These are phyloP conservation scores for Hyppa rectilinea DNA, from an alignment of 2,888 invertebrate species.

Conservation along the genomic window DNA sequence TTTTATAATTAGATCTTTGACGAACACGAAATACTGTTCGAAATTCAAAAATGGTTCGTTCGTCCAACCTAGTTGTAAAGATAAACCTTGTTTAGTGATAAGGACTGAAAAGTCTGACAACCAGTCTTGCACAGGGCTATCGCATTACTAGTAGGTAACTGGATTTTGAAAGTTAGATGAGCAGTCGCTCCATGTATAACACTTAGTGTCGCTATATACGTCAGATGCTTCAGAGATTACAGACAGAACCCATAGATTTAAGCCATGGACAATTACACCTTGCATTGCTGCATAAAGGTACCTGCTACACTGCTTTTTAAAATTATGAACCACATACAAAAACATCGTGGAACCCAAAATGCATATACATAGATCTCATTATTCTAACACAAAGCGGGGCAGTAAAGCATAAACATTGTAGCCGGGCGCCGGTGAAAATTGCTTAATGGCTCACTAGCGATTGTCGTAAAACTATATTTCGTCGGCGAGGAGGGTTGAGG, in stretches of 20 bases:
- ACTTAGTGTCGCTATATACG: too few relatives aligned
- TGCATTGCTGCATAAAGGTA: not conserved
- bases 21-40: too few relatives aligned
- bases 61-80: too few relatives aligned
- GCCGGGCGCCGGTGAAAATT: conserved; percentile 70
- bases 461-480: conserved; percentile 87
- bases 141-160: too few relatives aligned
- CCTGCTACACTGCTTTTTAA: conserved; percentile 11
- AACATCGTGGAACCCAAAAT: conserved; percentile 26
- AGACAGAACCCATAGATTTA: not conserved
- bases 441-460: conserved; percentile 83
- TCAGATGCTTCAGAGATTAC: not conserved
- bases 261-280: not conserved
- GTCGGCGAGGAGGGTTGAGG: conserved; percentile 70
- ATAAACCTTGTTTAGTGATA: too few relatives aligned
- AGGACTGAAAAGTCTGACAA: not conserved
- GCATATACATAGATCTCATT: conserved; percentile 51
- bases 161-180: too few relatives aligned
- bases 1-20: too few relatives aligned
- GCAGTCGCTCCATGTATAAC: too few relatives aligned
- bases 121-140: not conserved
- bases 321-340: conserved; percentile 18
- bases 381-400: conserved; percentile 49
- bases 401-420: conserved; percentile 73
- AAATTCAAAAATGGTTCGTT: too few relatives aligned